phyloP scores from a whole-genome alignment of 2,113 vertebrate genomes.

The Copsychus sechellarum region DNA sequence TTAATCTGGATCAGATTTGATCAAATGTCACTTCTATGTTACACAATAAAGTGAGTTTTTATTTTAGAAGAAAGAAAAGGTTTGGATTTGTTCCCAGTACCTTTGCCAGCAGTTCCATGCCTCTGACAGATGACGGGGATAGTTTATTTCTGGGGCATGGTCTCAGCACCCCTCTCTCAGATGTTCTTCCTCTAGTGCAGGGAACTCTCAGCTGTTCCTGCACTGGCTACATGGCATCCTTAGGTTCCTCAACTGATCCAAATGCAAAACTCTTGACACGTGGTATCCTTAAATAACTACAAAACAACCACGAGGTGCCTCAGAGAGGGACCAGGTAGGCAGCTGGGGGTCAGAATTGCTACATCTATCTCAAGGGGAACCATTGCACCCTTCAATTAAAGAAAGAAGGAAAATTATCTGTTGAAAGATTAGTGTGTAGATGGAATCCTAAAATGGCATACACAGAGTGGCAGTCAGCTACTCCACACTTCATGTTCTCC shows the following conservation, averaged over 20 bases:
- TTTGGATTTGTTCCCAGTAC: fast-evolving
- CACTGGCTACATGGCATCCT: not conserved
- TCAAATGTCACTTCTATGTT: not conserved
- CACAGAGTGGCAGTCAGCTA: not conserved
- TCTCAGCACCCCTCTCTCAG: not conserved
- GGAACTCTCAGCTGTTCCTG: not conserved
- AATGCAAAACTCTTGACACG: not conserved
- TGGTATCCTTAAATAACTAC: not conserved
- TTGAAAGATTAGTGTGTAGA: not conserved
- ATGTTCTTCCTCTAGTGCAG: not conserved
- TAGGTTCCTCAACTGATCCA: not conserved
- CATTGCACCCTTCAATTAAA: not conserved
- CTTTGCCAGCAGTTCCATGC: not conserved
- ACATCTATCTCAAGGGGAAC: not conserved
- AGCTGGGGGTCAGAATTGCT: not conserved
- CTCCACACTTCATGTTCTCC: not conserved
- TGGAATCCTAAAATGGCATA: not conserved
- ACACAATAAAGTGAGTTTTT: not conserved
- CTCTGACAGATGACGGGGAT: not conserved
- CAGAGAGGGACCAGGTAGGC: not conserved
- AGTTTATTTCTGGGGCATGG: not conserved
- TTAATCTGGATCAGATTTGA: not conserved
- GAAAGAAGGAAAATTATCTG: not conserved
- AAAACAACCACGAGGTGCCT: not conserved
- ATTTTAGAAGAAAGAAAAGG: not conserved